Conservation (phyloP, 2,888 invertebrate genomes). For the Mythimna loreyi region DNA sequence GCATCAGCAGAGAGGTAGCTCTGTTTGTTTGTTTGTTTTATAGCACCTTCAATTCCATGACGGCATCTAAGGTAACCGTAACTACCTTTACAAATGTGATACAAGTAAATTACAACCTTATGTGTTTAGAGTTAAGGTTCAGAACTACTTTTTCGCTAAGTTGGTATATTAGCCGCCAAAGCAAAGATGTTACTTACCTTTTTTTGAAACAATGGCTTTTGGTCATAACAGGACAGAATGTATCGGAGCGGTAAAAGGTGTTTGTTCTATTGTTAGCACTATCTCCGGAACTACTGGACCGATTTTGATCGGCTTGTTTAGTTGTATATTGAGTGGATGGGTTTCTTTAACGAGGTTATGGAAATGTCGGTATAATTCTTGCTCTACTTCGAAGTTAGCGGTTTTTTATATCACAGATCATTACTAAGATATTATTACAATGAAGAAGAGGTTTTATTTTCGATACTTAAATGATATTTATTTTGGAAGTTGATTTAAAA, state of each 20-base stretch:
- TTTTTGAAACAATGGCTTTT: slow-evolving; percentile 59
- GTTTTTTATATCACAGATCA: neutral
- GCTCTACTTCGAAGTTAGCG: neutral
- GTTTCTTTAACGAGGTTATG: slow-evolving; percentile 39
- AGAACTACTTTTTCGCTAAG: neutral
- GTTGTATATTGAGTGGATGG: slow-evolving; percentile 20
- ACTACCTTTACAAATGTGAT: neutral
- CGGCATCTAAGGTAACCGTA: slow-evolving; percentile 57
- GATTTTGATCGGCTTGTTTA: slow-evolving; percentile 44
- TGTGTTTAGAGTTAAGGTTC: neutral
- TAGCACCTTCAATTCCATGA: slow-evolving; percentile 69
- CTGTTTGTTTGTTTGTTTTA: slow-evolving; percentile 71
- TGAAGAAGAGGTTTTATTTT: neutral
- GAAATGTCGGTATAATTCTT: neutral
- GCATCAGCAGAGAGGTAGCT: slow-evolving; percentile 58
- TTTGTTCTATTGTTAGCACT: slow-evolving; percentile 62
- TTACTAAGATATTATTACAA: too few relatives aligned
- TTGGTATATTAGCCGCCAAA: slow-evolving; percentile 54
- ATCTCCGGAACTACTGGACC: slow-evolving; percentile 55
- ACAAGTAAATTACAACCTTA: slow-evolving; percentile 24
- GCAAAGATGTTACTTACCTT: slow-evolving; percentile 60
- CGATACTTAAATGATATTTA: too few relatives aligned
- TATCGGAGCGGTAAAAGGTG: slow-evolving; percentile 64
- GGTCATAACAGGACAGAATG: slow-evolving; percentile 60
- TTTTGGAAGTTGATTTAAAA: too few relatives aligned